Evolutionary conservation across 37 sponge, comb jelly and placozoan species (phyloP), one percentile per base, ranked within the genome.

Genomic region (Corticium candelabrum): DNA sequence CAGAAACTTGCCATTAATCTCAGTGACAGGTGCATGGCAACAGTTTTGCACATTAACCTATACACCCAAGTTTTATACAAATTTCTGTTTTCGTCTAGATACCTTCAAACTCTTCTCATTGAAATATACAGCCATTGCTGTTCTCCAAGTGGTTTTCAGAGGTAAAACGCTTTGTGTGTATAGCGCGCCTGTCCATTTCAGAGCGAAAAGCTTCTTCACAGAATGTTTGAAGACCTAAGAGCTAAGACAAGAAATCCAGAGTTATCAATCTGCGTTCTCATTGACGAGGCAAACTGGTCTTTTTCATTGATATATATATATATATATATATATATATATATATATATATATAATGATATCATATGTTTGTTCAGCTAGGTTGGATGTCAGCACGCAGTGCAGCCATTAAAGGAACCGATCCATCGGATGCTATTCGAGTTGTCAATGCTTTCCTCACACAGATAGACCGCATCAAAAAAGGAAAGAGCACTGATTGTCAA

Each of bases 101-200:
- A 90, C 78, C 41, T 69, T 0, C 88, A 91, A 72, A 93, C 96
- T 0, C 93, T 89, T 73, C 89, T 99, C 41, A 90, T 99, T 39
- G 99, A 99, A 85, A 94, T 99, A 34, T 94, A 99, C 74, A 95
- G 96, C 56, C 99, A 99, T 81, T 87, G 93, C 83, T 99, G 67
- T 99, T 99, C 82, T 99, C 99, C 15, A 99, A 94, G 78, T 99
- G 99, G 99, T 99, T 99, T 77, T 91, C 96, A 34, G 99, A 99
- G 89, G 94, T 93, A 74, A 78, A n/a, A n/a, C n/a, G n/a, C n/a
- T n/a, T n/a, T n/a, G n/a, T n/a, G n/a, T n/a, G n/a, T n/a, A n/a
- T n/a, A n/a, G n/a, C n/a, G 33, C 35, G 34, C 3, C 67, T 7
- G 4, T 40, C 67, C 30, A 34, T 3, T 41, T 35, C n/a, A 93